Base-by-base conservation (phyloP, 2,797 vertebrate genomes). In the Chrysocyon brachyurus region DNA sequence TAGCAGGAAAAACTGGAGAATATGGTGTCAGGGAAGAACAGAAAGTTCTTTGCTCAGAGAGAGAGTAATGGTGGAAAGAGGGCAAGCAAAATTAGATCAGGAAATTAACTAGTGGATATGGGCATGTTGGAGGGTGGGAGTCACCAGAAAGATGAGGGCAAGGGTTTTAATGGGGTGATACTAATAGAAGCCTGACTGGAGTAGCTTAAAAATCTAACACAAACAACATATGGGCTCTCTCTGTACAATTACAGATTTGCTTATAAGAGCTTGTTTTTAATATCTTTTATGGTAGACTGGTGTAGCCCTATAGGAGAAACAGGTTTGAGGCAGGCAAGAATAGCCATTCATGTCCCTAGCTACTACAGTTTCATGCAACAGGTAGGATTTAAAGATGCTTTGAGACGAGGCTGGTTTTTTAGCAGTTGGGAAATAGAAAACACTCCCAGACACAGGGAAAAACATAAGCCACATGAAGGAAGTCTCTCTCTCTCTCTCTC, bases 361-460 rank as follows among this genome's bases (percentile, higher is more conserved):
- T 84, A 17, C 10, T 24, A 26, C 49, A 54, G 63, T 73, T 89
- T 83, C 6, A 0, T 40, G 52, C 87, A 63, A 86, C 64, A 82
- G 15, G n/a, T 52, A 40, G 57, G 15, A 66, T 61, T 26, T 33
- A 52, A 87, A 78, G 88, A 66, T 11, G 22, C 6, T 33, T 66
- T 54, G 77, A 90, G 54, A 70, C 19, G 11, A 77, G 57, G 22
- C 5, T 57, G 10, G 22, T 75, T 91, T 73, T 94, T 87, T 8
- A 63, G 33, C n/a, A 31, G 54, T n/a, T 36, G 40, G 52, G 57
- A 96, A 84, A 36, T 19, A 96, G 73, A 61, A 72, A 66, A 66
- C 12, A 52, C 28, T 40, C 24, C 33, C 36, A 49, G 68, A 66
- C 6, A 22, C 2, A 49, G 33, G 31, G 54, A 26, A 12, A 2